Base-by-base conservation (phyloP, 2,113 vertebrate genomes). In the Naja naja region DNA sequence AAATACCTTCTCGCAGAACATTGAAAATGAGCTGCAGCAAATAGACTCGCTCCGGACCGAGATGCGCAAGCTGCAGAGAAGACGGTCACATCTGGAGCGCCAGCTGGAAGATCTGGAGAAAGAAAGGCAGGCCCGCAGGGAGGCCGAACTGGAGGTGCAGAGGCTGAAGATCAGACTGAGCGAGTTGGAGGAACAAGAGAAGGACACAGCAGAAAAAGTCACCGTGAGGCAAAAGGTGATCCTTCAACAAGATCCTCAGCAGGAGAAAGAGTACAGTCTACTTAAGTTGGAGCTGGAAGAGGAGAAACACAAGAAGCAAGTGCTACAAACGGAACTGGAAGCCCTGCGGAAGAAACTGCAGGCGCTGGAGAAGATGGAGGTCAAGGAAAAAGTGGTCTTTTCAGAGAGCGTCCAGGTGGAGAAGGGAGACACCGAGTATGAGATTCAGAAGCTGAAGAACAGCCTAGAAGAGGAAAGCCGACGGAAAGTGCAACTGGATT, bases 141-240 rank as follows among this genome's bases (percentile, higher is more conserved):
- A 99, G 23, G 98, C 99, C 0, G 99, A 99, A 94, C 96, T 99
- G 88, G 99, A 99, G 95, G 99, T 99, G 89, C 98, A 99, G 96
- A 98, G 98, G 86, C 97, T 99, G 94, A 98, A 97, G 93, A 97
- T 99, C 39, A 97, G 97, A 74, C 97, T 99, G 91, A 98, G 93
- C 0, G 98, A 98, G 85, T 96, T 99, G 64, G 99, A 99, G 95
- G 97, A 98, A 91, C 96, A 97, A 87, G 98, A 99, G 95, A 98
- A 98, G 85, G 98, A 99, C 94, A 98, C 98, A 5, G 97, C 97
- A 1, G 99, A 99, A 95, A 98, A 98, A 94, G 99, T 99, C 55
- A 99, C 99, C 0, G 98, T 98, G 92, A 99, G 98, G 95, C 99
- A 99, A 95, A 99, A 99, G 96, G 99, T 99, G 16, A 98, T 99